Conservation (phyloP, 1,140 invertebrate genomes). For the Eumeta japonica region DNA sequence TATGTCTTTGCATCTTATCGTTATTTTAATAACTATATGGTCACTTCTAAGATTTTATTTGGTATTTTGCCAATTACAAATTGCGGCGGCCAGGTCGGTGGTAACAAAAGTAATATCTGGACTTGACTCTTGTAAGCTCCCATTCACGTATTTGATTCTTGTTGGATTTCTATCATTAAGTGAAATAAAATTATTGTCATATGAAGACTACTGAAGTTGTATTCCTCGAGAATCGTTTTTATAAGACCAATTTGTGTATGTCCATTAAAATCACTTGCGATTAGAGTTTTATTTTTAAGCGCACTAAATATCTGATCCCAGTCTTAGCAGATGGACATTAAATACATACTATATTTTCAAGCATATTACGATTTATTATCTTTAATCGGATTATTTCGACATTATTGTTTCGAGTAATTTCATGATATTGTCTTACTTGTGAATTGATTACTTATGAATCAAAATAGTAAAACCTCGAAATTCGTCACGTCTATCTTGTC, state of each 20-base stretch:
- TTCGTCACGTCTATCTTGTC: not conserved
- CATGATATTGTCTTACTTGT: not conserved
- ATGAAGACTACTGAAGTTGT: slow-evolving; percentile 4
- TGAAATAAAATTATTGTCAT: slow-evolving; percentile 11
- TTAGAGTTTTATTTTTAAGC: slow-evolving; percentile 3
- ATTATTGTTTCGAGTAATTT: slow-evolving; percentile 1
- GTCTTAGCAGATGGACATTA: slow-evolving; percentile 11
- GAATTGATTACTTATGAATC: not conserved
- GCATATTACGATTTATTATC: slow-evolving; percentile 7
- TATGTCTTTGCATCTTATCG: not conserved
- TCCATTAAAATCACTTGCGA: slow-evolving; percentile 12
- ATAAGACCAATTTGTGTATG: slow-evolving; percentile 12
- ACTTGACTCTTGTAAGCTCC: slow-evolving; percentile 9
- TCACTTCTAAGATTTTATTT: slow-evolving; percentile 18
- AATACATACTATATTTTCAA: slow-evolving; percentile 8
- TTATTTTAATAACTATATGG: slow-evolving; percentile 13
- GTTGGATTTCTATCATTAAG: slow-evolving; percentile 12
- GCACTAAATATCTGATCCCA: slow-evolving; percentile 10
- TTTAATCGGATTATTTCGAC: slow-evolving; percentile 7
- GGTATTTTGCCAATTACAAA: slow-evolving; percentile 9
- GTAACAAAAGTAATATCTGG: slow-evolving; percentile 16
- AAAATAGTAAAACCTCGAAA: not conserved
- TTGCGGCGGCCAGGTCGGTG: slow-evolving; percentile 10
- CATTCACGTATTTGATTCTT: slow-evolving; percentile 12
- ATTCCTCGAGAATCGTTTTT: slow-evolving; percentile 8